Evolutionary conservation across 92 coral and sea anemone species (phyloP).

Genomic region (Porites divaricata): DNA sequence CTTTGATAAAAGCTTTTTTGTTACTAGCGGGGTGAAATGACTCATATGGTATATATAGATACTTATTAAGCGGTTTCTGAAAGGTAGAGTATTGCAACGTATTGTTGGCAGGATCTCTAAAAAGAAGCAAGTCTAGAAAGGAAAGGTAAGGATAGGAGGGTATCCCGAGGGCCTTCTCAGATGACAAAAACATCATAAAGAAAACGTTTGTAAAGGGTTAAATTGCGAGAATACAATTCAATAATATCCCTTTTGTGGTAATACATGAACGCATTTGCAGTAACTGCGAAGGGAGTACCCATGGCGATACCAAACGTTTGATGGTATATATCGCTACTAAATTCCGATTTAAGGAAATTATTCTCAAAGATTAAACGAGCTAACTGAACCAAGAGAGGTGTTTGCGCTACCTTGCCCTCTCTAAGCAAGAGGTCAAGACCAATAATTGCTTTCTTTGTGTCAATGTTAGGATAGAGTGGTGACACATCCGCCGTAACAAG

Average conservation of each 20-base stretch:
- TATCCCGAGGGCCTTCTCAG: neutral
- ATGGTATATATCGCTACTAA: slow-evolving; percentile 44
- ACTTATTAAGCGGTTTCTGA: slow-evolving; percentile 37
- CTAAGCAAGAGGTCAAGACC: slow-evolving; percentile 52
- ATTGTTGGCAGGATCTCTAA: slow-evolving; percentile 31
- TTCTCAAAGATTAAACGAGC: slow-evolving; percentile 46
- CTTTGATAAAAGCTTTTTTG: too few relatives aligned
- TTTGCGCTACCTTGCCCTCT: slow-evolving; percentile 45
- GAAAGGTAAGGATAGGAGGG: too few relatives aligned
- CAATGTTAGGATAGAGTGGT: slow-evolving; percentile 47
- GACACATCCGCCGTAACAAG: slow-evolving; percentile 49
- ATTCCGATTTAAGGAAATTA: slow-evolving; percentile 46
- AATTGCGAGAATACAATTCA: slow-evolving; percentile 5
- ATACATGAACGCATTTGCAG: slow-evolving; percentile 57
- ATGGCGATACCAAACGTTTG: slow-evolving; percentile 52
- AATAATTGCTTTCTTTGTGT: slow-evolving; percentile 46
- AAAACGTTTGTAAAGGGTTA: slow-evolving; percentile 21
- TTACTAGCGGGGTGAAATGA: too few relatives aligned
- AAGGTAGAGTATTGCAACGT: slow-evolving; percentile 9
- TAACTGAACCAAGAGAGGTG: slow-evolving; percentile 54
- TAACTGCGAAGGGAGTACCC: slow-evolving; percentile 63
- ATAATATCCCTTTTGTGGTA: slow-evolving; percentile 42
- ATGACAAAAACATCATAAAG: neutral
- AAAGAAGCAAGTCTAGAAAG: slow-evolving; percentile 6
- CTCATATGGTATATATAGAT: neutral